phyloP scores from a whole-genome alignment of 2,113 vertebrate genomes.

The Pongo pygmaeus region DNA sequence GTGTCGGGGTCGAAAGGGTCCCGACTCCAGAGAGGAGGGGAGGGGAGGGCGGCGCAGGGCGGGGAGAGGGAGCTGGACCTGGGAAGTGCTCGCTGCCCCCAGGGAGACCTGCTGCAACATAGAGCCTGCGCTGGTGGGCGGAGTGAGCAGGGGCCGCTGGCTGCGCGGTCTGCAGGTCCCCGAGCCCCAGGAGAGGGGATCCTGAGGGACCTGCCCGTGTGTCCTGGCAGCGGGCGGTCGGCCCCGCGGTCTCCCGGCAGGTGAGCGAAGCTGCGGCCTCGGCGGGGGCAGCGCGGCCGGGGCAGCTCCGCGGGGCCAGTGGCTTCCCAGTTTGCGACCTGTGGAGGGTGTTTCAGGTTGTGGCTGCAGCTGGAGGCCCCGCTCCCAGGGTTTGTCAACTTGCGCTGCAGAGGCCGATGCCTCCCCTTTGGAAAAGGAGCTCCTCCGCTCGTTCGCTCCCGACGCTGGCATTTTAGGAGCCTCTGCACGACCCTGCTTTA shows the following conservation, averaged over 20 bases:
- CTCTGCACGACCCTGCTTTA: neutral
- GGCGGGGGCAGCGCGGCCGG: rapidly evolving
- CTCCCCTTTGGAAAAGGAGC: neutral
- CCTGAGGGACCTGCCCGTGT: neutral
- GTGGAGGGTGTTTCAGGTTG: neutral
- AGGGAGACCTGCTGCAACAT: neutral
- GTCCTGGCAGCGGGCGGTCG: neutral
- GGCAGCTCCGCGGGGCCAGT: neutral
- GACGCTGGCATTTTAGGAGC: neutral
- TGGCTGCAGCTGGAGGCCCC: neutral
- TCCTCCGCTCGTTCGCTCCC: neutral
- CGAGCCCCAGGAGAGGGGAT: neutral
- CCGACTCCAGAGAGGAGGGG: neutral
- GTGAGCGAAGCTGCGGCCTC: neutral
- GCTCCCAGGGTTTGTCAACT: neutral
- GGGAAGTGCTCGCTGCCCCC: conserved; percentile 8
- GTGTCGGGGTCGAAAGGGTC: neutral
- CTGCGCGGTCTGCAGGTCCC: neutral
- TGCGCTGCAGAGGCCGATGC: neutral
- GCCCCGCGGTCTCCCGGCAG: conserved; percentile 11
- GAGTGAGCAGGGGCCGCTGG: rapidly evolving
- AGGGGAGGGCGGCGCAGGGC: conserved; percentile 36
- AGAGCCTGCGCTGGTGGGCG: neutral
- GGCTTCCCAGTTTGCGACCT: neutral
- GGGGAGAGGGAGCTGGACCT: neutral